Conservation (phyloP, 92 coral and sea anemone species). For the Palythoa heliodiscus region DNA sequence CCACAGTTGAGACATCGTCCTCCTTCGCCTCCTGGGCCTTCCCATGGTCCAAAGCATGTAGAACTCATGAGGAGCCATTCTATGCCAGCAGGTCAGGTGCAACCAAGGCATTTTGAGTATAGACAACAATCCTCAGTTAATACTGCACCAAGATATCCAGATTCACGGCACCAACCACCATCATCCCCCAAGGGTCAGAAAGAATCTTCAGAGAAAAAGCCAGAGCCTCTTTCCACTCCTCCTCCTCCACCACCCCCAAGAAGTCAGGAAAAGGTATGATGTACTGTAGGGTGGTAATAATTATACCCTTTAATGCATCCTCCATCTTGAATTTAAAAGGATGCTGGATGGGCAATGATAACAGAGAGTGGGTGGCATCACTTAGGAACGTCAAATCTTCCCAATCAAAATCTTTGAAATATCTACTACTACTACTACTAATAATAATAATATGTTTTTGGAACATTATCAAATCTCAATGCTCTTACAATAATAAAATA, state of each 20-base stretch:
- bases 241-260: slow-evolving; percentile 35
- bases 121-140: slow-evolving; percentile 12
- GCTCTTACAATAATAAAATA: too few species aligned
- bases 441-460: too few species aligned
- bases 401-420: too few species aligned
- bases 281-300: background rate
- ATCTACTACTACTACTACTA: too few species aligned
- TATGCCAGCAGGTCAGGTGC: slow-evolving; percentile 29
- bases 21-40: slow-evolving; percentile 12
- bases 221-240: slow-evolving; percentile 26
- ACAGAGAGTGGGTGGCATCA: background rate
- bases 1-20: slow-evolving; percentile 11
- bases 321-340: too few species aligned
- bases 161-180: background rate
- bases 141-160: slow-evolving; percentile 9
- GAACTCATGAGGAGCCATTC: slow-evolving; percentile 41
- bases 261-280: background rate
- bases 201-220: slow-evolving; percentile 15
- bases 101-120: slow-evolving; percentile 27
- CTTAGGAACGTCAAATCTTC: too few species aligned
- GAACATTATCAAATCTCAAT: too few species aligned
- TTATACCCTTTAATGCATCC: too few species aligned
- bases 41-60: slow-evolving; percentile 13
- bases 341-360: background rate
- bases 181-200: slow-evolving; percentile 15